phyloP scores from a whole-genome alignment of 2,113 vertebrate species.

The Indicator indicator region DNA sequence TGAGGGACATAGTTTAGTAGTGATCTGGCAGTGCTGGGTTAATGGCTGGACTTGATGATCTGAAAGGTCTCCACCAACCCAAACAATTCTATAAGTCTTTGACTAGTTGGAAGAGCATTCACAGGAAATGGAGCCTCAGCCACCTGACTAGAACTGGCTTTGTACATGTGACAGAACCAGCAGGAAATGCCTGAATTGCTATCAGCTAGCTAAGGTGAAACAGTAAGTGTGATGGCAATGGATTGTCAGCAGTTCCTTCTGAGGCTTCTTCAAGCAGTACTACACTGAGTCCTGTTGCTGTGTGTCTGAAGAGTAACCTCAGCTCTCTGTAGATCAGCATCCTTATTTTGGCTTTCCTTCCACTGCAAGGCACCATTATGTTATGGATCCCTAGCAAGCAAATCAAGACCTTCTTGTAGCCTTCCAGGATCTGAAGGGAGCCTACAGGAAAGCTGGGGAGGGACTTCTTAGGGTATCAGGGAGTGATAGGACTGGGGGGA shows the following conservation, averaged over 20 bases:
- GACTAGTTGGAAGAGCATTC: background rate
- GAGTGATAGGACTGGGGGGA: too few relatives aligned
- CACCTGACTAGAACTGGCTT: background rate
- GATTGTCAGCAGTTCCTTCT: background rate
- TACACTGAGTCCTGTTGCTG: fast-evolving
- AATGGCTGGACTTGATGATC: too few relatives aligned
- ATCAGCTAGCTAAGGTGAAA: background rate
- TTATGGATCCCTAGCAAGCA: background rate
- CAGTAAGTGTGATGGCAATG: background rate
- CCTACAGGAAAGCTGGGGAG: too few relatives aligned
- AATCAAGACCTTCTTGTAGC: background rate
- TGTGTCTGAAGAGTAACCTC: background rate
- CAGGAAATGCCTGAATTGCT: background rate
- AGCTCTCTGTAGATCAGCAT: background rate
- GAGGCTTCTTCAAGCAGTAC: background rate
- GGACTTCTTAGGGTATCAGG: too few relatives aligned
- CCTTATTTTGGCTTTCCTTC: background rate
- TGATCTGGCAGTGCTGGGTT: too few relatives aligned
- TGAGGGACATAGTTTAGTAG: too few relatives aligned
- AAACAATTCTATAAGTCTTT: too few relatives aligned
- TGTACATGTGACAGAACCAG: background rate
- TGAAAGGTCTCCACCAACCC: too few relatives aligned
- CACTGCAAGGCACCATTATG: background rate
- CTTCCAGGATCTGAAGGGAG: too few relatives aligned
- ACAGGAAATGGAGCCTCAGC: background rate